Conservation (phyloP, 2,113 vertebrate genomes). For the Lutjanus erythropterus region DNA sequence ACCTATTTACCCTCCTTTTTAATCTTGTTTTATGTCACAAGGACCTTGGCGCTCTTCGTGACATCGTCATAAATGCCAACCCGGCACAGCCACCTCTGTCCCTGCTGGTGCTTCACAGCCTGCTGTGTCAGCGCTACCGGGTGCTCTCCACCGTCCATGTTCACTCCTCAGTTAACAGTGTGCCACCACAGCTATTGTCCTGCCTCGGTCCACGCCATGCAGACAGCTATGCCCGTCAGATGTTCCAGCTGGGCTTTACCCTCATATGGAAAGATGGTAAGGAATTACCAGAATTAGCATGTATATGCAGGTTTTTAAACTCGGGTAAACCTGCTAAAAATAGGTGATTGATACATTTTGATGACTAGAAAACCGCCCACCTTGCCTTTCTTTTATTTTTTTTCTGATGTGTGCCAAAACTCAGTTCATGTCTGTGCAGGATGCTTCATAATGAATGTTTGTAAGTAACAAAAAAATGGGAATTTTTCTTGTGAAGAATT, state of each 20-base stretch:
- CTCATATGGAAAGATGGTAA: slow-evolving; percentile 99
- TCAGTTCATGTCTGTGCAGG: too few species aligned
- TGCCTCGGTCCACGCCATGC: slow-evolving; percentile 91
- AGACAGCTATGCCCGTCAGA: slow-evolving; percentile 87
- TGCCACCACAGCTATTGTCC: slow-evolving; percentile 89
- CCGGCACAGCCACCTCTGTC: slow-evolving; percentile 91
- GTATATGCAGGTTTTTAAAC: too few species aligned
- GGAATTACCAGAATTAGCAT: too few species aligned
- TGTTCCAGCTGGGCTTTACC: slow-evolving; percentile 95
- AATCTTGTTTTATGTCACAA: slow-evolving; percentile 68
- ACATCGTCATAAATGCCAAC: slow-evolving; percentile 96
- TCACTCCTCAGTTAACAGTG: slow-evolving; percentile 89
- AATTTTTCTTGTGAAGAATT: too few species aligned
- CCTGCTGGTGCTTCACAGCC: slow-evolving; percentile 91
- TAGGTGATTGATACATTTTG: too few species aligned
- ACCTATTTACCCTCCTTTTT: slow-evolving; percentile 3
- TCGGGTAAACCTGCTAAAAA: too few species aligned
- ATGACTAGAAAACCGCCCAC: too few species aligned
- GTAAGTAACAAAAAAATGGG: too few species aligned
- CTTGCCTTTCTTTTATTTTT: too few species aligned
- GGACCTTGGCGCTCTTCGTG: slow-evolving; percentile 93
- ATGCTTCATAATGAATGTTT: too few species aligned
- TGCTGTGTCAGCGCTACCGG: slow-evolving; percentile 91
- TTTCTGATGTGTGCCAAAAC: too few species aligned
- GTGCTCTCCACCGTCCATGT: slow-evolving; percentile 94